These are phyloP conservation scores for Meteorus colon DNA, from an alignment of 2,888 invertebrate species.

Conservation along the genomic window DNA sequence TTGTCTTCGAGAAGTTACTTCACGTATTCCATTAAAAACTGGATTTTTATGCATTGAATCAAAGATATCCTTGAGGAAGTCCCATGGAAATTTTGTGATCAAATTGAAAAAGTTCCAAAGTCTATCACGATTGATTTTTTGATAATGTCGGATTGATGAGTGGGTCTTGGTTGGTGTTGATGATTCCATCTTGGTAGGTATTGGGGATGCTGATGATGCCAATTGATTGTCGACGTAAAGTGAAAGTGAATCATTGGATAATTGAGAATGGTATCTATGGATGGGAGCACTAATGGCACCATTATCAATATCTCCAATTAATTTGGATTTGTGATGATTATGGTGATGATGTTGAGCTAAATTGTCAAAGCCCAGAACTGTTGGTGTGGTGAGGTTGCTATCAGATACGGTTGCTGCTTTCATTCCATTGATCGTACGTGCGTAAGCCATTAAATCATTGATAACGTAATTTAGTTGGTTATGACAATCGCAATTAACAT, in stretches of 20 bases:
- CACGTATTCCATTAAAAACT: neutral
- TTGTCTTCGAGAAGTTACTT: constrained; percentile 20
- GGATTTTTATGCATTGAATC: constrained; percentile 50
- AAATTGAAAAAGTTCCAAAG: constrained; percentile 59
- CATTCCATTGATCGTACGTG: constrained; percentile 57
- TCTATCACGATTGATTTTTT: constrained; percentile 43
- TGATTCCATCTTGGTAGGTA: neutral
- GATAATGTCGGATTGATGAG: constrained; percentile 20
- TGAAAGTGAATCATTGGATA: neutral
- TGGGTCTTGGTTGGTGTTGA: neutral
- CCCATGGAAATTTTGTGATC: constrained; percentile 58
- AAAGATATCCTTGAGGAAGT: constrained; percentile 59
- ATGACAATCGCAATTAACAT: constrained; percentile 56
- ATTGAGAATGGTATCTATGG: neutral
- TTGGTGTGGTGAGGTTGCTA: constrained; percentile 17
- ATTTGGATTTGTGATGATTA: constrained; percentile 44
- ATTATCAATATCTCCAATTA: neutral
- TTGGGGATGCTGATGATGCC: neutral
- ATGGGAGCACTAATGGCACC: neutral
- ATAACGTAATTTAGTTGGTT: constrained; percentile 54
- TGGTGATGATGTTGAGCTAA: constrained; percentile 51
- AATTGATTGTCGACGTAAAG: neutral
- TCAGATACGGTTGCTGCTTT: constrained; percentile 45
- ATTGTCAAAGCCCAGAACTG: constrained; percentile 1
- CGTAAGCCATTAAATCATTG: constrained; percentile 57